Evolutionary conservation across 2,113 vertebrate species (phyloP).

Genomic region (Pongo abelii): DNA sequence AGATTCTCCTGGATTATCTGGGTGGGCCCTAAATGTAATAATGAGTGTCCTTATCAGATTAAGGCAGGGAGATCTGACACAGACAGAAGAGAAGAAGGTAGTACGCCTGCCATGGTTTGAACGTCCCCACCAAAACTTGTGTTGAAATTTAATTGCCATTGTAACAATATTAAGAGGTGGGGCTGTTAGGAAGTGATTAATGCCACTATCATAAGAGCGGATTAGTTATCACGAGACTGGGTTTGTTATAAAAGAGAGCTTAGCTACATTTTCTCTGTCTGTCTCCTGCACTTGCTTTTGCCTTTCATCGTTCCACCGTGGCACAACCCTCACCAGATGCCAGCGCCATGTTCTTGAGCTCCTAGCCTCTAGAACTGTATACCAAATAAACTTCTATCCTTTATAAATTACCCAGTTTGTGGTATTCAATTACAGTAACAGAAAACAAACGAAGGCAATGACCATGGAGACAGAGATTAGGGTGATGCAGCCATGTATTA

Average conservation of each 20-base stretch:
- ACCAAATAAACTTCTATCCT: not conserved
- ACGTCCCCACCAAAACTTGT: not conserved
- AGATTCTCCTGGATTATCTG: not conserved
- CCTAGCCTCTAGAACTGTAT: not conserved
- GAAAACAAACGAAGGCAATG: not conserved
- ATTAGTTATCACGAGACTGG: not conserved
- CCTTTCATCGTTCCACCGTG: not conserved
- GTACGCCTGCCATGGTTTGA: not conserved
- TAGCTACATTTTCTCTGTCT: not conserved
- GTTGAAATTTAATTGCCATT: not conserved
- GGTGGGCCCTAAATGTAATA: not conserved
- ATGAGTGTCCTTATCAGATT: not conserved
- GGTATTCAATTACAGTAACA: not conserved
- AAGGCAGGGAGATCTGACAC: not conserved
- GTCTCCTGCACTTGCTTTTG: not conserved
- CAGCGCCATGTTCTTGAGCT: not conserved
- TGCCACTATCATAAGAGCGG: not conserved
- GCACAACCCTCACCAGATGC: not conserved
- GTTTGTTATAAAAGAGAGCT: not conserved
- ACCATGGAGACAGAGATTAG: not conserved
- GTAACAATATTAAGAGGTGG: not conserved
- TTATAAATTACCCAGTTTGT: not conserved
- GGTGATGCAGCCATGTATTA: not conserved
- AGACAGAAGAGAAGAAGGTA: not conserved
- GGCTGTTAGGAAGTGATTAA: not conserved